Evolutionary conservation across 2,113 vertebrate species (phyloP).

Genomic region (Catagonus wagneri): DNA sequence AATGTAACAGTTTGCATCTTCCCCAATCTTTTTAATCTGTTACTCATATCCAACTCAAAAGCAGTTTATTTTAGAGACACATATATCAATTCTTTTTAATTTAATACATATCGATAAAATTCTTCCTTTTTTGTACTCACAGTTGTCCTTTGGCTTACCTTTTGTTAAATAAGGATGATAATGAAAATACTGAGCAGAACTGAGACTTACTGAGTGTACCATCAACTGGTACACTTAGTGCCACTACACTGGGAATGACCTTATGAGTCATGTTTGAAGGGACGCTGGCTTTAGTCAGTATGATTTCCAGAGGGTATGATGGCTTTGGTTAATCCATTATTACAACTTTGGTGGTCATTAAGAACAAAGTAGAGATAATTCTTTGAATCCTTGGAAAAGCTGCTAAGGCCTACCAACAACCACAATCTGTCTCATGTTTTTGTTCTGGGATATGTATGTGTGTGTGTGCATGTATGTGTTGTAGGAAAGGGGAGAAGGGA

Average conservation of each 20-base stretch:
- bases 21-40: not conserved
- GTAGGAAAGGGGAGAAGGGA: fast-evolving
- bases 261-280: not conserved
- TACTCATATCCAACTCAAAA: not conserved
- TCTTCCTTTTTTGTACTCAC: not conserved
- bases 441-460: not conserved
- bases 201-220: not conserved
- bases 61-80: not conserved
- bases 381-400: not conserved
- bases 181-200: constrained; percentile 8
- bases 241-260: not conserved
- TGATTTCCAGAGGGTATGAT: not conserved
- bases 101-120: not conserved
- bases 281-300: not conserved
- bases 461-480: not conserved
- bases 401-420: not conserved
- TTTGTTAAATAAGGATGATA: not conserved
- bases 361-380: not conserved
- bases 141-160: not conserved
- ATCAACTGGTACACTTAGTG: not conserved
- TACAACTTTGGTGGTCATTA: not conserved
- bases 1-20: not conserved
- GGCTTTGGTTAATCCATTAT: not conserved
- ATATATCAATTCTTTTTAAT: not conserved
- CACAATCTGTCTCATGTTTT: not conserved